Base-by-base conservation (phyloP, 2,888 invertebrate species). In the Seira sanloemensis region DNA sequence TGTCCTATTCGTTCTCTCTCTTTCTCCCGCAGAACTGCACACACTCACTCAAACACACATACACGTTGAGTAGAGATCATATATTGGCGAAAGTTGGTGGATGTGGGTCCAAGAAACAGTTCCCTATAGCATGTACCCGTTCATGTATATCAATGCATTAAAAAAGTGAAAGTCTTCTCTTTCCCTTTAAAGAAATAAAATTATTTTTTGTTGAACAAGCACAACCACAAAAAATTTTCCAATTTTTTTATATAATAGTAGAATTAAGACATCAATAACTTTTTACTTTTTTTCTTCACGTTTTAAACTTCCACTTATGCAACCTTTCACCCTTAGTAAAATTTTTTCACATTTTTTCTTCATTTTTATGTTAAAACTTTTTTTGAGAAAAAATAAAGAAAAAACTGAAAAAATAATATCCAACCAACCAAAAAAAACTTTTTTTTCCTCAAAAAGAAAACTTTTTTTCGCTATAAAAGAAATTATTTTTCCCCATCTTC, bases 221-320 rank as follows among this genome's bases (percentile, higher is more conserved):
- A 18, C 2, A 50, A 50, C 37, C 4, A 37, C 50, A 50, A 50
- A 50, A 12, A 50, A 50, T 50, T 50, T 50, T 50, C 50, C 50
- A 50, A 50, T 50, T 50, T 50, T 50, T 50, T 50, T 50, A 50
- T 50, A 50, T 50, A 50, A 50, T 50, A 50, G 50, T 50, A 50
- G 50, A 50, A 50, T 50, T 50, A 50, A 50, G 50, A 50, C 50
- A 50, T 50, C 50, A 50, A 50, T 50, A 50, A 50, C 50, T 50
- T 50, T 37, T 50, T 50, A 50, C 50, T 50, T n/a, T n/a, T n/a
- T n/a, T n/a, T 50, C 50, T 50, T 50, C 50, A 50, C 50, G 12
- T 50, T 50, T 50, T 50, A 50, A 50, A 50, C 50, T 50, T 50
- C 16, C 50, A 50, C 50, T 50, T 50, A 50, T 50, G 50, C 50